Evolutionary conservation across 2,797 vertebrate genomes (phyloP).

Genomic region (Morelia viridis): DNA sequence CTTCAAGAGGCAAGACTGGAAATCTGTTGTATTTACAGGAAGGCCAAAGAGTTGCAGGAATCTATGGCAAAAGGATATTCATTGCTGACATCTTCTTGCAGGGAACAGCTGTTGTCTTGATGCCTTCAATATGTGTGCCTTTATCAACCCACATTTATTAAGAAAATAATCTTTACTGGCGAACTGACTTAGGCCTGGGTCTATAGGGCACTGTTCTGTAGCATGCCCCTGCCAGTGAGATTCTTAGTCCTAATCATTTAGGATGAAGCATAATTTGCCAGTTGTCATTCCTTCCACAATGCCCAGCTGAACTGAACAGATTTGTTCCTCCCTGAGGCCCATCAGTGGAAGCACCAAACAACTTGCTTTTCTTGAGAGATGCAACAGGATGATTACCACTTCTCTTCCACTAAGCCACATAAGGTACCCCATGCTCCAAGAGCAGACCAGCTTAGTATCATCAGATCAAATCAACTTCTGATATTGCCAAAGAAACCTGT

Average conservation of each 20-base stretch:
- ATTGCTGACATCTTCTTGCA: neutral
- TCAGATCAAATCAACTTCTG: neutral
- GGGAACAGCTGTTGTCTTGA: neutral
- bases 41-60: neutral
- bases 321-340: neutral
- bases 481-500: accelerated
- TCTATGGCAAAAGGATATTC: neutral
- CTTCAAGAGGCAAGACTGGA: neutral
- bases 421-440: neutral
- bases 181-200: neutral
- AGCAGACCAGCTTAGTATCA: neutral
- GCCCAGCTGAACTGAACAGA: neutral
- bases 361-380: neutral
- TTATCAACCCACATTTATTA: neutral
- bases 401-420: neutral
- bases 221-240: neutral
- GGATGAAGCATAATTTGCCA: neutral
- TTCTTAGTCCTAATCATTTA: neutral
- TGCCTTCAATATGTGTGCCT: neutral
- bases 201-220: neutral
- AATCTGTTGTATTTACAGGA: neutral
- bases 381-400: neutral
- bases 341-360: neutral
- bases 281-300: neutral
- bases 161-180: neutral